Conservation (phyloP, 2,113 vertebrate genomes). For the Brachyhypopomus gauderio region DNA sequence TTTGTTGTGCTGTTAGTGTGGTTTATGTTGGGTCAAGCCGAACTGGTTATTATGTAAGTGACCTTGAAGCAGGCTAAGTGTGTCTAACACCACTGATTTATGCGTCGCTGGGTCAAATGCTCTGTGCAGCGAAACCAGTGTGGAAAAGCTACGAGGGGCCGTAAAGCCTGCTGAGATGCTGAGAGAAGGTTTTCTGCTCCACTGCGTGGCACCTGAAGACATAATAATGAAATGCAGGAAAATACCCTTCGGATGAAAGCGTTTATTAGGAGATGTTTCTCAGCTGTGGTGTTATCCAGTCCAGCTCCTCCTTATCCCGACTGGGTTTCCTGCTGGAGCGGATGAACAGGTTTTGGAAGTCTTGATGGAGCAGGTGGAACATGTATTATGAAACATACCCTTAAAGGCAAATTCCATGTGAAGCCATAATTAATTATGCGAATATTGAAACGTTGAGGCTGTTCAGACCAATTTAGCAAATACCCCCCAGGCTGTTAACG, state of each 20-base stretch:
- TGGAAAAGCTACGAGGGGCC: neutral
- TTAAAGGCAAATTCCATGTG: neutral
- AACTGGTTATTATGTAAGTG: neutral
- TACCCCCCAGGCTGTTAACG: neutral
- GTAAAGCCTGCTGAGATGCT: neutral
- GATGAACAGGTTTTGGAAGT: slow-evolving; percentile 39
- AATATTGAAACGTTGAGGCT: too few species aligned
- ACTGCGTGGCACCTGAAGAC: neutral
- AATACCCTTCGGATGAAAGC: neutral
- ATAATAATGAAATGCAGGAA: neutral
- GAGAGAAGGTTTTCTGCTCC: slow-evolving; percentile 3
- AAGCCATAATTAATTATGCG: too few species aligned
- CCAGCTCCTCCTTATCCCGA: neutral
- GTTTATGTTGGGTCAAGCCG: neutral
- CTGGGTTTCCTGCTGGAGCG: neutral
- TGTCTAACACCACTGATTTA: neutral
- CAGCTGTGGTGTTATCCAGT: neutral
- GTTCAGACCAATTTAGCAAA: neutral
- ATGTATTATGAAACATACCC: neutral
- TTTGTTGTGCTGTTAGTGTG: slow-evolving; percentile 9
- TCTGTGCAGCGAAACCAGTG: neutral
- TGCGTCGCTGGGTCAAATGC: neutral
- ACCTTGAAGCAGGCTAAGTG: neutral
- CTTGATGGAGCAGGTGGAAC: neutral
- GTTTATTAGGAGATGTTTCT: neutral